Base-by-base conservation (phyloP, 2,797 vertebrate species). In the Tokudaia muenninki region DNA sequence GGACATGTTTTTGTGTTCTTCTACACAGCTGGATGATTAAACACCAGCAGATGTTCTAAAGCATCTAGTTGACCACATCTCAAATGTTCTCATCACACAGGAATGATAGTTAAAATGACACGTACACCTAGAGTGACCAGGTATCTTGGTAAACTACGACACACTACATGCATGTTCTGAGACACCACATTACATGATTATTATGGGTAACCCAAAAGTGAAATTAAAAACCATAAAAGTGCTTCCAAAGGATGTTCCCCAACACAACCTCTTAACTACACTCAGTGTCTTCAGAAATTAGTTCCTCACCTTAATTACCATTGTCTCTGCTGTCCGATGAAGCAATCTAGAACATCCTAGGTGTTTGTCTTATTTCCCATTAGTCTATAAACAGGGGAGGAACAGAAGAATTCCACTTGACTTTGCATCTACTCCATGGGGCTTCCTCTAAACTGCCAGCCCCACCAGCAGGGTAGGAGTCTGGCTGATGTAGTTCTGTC, bases 361-460 rank as follows among this genome's bases (percentile, higher is more conserved):
- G 17, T 26, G 65, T 72, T 65, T 70, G 50, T 79, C 83, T 92
- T 61, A 52, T 47, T 94, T 96, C 55, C 82, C 96, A 84, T 41
- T 94, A 55, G 78, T 81, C 70, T 92, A 55, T 80, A 93, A 93
- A 67, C 8, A 31, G 21, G 29, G 50, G 12, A 16, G 72, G 44
- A 86, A 37, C 31, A 59, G 79, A 90, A 90, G 87, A 13, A 65
- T 44, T n/a, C 89, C 34, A 29, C 80, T 55, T 79, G n/a, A 57
- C 83, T 57, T 29, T 75, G 72, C 11, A 87, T 34, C 75, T 87
- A 21, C 37, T 65, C 13, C 3, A 34, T 50, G 50, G 90, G 37
- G 19, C 24, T 65, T 55, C 77, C 44, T 89, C 47, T 13, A 70
- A 79, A 91, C 19, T 34, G 29, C 26, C 50, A 10, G 17, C 34